Evolutionary conservation across 2,888 invertebrate genomes (phyloP), one percentile per base, ranked within the genome.

Genomic region (Dolomedes plantarius): DNA sequence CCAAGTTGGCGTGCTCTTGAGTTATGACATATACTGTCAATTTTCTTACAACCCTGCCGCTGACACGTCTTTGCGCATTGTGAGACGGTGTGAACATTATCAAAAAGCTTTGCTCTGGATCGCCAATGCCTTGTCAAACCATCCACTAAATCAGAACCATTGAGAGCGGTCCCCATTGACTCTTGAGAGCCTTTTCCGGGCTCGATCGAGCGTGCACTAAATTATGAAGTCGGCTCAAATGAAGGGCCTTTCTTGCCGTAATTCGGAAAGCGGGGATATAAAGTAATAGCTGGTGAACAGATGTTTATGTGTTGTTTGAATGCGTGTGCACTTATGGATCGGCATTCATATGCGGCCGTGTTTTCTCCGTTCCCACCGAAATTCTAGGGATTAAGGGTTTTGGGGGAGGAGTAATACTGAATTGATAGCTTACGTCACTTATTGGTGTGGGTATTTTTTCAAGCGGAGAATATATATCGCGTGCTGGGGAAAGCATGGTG

Each of bases 81-180:
- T 72, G 56, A 32, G 29, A 32, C 71, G 77, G 83, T 83, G 83
- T 83, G 83, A 83, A 83, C 83, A 83, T 77, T 76, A 83, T 77
- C 83, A 72, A 77, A 82, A 83, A 75, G 56, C 46, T 71, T 46
- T 31, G 31, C 64, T 75, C 50, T 39, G 62, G 32, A 36, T 46
- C 64, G 69, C 75, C 50, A 69, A 75, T 69, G 62, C 62, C 76
- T 83, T 83, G 83, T 83, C 83, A 83, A 83, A 77, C 83, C 83
- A 83, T 83, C 83, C 83, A 83, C 83, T 83, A 83, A 83, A 83
- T 83, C 83, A 83, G 83, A 71, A 31, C 72, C n/a, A 82, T 82
- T 82, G 82, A 82, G 75, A 68, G n/a, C 36, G 31, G 39, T 9
- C 16, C 32, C 82, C 28, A 69, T 82, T 82, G 69, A 81, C 73